These are phyloP conservation scores for Rhombomys opimus DNA, from an alignment of 2,113 vertebrate genomes.

Conservation along the genomic window DNA sequence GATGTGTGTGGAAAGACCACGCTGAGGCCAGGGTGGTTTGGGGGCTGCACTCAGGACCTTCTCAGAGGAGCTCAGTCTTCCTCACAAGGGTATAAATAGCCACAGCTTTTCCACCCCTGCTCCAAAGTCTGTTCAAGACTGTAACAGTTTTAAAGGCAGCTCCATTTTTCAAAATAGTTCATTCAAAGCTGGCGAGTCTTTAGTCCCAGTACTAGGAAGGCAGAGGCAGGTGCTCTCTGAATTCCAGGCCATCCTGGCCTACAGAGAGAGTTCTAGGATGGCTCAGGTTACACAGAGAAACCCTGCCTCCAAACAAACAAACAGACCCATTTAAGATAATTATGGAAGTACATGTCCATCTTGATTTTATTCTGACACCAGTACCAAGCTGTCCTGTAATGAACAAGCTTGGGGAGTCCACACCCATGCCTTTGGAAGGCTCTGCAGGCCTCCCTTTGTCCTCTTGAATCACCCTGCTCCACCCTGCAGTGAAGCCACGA, in stretches of 20 bases:
- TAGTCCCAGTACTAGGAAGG: neutral
- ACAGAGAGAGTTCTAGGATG: neutral
- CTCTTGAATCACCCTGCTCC: accelerated
- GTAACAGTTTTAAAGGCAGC: neutral
- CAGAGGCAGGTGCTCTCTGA: neutral
- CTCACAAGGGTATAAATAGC: accelerated
- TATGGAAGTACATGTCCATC: accelerated
- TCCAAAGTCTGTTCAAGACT: neutral
- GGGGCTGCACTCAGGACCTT: neutral
- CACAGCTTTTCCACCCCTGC: neutral
- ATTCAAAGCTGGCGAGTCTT: neutral
- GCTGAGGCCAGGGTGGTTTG: accelerated
- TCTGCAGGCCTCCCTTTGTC: neutral
- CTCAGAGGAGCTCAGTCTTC: neutral
- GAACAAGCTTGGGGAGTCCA: neutral
- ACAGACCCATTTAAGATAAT: neutral
- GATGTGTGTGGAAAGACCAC: neutral
- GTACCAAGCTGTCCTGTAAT: neutral
- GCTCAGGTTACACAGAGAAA: neutral
- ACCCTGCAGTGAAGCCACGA: neutral
- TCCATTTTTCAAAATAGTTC: neutral
- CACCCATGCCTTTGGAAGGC: neutral
- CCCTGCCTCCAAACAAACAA: neutral
- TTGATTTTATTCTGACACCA: neutral
- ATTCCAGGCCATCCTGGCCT: neutral